Conservation (phyloP, 1,140 invertebrate species). For the Drosophila triauraria region DNA sequence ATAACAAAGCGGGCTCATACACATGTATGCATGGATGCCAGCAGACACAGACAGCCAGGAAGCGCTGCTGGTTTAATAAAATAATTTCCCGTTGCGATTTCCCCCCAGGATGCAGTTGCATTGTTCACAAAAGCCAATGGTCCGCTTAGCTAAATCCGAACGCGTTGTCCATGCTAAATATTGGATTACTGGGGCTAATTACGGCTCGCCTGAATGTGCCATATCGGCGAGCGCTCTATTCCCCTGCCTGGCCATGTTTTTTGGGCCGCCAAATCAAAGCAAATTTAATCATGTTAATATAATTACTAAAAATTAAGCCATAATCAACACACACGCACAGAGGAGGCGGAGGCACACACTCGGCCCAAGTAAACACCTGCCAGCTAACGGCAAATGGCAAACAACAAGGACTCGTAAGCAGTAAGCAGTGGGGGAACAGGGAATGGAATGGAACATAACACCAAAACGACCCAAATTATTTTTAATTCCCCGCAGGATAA, state of each 20-base stretch:
- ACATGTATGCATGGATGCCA: background rate
- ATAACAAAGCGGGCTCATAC: constrained; percentile 52
- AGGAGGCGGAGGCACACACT: background rate
- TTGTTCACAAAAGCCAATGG: constrained; percentile 23
- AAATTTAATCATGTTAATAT: constrained; percentile 84
- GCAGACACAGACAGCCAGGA: constrained; percentile 15
- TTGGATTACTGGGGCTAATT: constrained; percentile 43
- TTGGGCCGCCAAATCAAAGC: constrained; percentile 72
- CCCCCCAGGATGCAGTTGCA: constrained; percentile 5
- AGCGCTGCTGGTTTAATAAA: constrained; percentile 23
- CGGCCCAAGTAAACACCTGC: constrained; percentile 52
- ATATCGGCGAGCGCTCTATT: constrained; percentile 13
- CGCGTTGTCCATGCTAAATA: constrained; percentile 20
- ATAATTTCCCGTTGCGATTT: constrained; percentile 21
- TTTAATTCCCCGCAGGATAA: constrained; percentile 81
- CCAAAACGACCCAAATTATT: constrained; percentile 83
- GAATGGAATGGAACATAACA: constrained; percentile 47
- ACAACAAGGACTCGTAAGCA: constrained; percentile 21
- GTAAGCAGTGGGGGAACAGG: background rate
- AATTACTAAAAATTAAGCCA: constrained; percentile 83
- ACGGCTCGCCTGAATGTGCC: constrained; percentile 8
- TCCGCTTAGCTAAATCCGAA: constrained; percentile 15
- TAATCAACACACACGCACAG: constrained; percentile 67
- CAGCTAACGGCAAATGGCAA: constrained; percentile 45
- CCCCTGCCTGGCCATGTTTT: background rate